Evolutionary conservation across 2,888 invertebrate genomes (phyloP).

Genomic region (Sesamia inferens): DNA sequence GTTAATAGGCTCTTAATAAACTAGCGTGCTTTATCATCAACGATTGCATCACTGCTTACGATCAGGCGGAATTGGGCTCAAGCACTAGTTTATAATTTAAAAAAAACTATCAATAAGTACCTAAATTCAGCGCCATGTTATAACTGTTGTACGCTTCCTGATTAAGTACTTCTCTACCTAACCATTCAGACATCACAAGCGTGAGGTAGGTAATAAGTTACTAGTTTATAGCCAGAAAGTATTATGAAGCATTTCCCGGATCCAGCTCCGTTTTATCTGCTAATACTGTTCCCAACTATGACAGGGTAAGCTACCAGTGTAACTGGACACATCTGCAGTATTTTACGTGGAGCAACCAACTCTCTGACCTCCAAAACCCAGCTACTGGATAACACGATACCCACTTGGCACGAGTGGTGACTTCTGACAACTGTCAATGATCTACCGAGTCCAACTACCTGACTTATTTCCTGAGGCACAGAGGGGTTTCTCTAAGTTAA

Average conservation of each 20-base stretch:
- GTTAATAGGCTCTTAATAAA: no score
- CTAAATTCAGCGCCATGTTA: background rate
- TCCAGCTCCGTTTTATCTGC: background rate
- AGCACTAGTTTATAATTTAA: no score
- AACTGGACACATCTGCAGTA: background rate
- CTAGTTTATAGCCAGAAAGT: no score
- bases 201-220: no score
- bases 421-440: background rate
- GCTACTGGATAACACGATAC: background rate
- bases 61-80: no score
- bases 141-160: background rate
- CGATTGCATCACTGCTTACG: no score
- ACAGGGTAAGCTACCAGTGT: background rate
- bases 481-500: no score
- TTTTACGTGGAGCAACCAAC: no score
- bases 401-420: background rate
- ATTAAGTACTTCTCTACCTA: background rate
- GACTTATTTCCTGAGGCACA: background rate
- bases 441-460: background rate
- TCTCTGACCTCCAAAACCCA: no score
- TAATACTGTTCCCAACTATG: background rate
- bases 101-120: background rate
- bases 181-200: background rate
- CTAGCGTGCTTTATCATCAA: no score
- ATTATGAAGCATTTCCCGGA: background rate